phyloP scores from a whole-genome alignment of 1,140 invertebrate genomes.

The Carposina sasakii region DNA sequence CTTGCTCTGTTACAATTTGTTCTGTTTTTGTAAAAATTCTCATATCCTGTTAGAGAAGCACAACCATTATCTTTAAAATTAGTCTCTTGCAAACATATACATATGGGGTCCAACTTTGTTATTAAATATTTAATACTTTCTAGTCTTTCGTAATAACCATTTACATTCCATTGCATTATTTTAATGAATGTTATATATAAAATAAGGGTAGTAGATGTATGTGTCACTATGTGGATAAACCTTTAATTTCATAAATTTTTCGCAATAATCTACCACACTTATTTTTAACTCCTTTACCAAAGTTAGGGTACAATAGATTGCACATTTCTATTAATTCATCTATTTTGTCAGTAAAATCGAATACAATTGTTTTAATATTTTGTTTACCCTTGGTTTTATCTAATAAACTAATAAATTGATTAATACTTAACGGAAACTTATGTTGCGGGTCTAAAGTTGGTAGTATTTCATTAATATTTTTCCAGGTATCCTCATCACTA shows the following conservation, averaged over 20 bases:
- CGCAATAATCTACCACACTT: conserved; percentile 22
- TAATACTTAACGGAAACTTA: conserved; percentile 18
- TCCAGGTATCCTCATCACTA: conserved; percentile 21
- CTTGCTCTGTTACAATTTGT: conserved; percentile 21
- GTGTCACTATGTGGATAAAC: conserved; percentile 4
- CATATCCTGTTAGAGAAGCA: conserved; percentile 19
- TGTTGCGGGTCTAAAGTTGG: conserved; percentile 12
- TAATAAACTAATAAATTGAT: conserved; percentile 25
- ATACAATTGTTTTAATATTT: conserved; percentile 24
- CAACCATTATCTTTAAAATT: conserved; percentile 26
- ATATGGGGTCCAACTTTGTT: conserved; percentile 12
- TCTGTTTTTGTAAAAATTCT: conserved; percentile 25
- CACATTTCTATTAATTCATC: conserved; percentile 21
- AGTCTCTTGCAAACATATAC: conserved; percentile 38
- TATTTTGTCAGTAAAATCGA: conserved; percentile 19
- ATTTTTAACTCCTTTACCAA: conserved; percentile 25
- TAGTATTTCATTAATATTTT: conserved; percentile 18
- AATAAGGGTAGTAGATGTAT: conserved; percentile 7
- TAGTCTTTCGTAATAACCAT: conserved; percentile 20
- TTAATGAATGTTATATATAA: conserved; percentile 14
- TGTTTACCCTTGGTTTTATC: conserved; percentile 20
- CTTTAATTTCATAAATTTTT: conserved; percentile 26
- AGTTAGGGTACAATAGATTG: conserved; percentile 17
- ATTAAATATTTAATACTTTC: conserved; percentile 26
- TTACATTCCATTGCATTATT: conserved; percentile 27